Base-by-base conservation (phyloP, 2,888 invertebrate species). In the Lacanobia oleracea region DNA sequence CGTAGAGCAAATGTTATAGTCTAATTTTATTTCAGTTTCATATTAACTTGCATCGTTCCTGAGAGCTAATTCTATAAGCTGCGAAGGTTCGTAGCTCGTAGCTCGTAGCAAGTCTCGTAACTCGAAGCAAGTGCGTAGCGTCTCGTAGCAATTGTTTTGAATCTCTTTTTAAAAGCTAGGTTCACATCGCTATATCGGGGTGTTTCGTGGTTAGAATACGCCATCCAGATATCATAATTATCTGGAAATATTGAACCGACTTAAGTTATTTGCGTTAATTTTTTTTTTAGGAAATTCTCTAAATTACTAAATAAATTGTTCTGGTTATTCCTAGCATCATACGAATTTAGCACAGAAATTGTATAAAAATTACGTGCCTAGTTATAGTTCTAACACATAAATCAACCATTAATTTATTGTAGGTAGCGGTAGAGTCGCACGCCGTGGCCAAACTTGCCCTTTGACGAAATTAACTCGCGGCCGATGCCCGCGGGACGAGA, bases 401-500 rank as follows among this genome's bases (percentile, higher is more conserved):
- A 43, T 70, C 23, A 64, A 54, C 23, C 8, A 54, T 67, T 61
- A 56, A 57, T 63, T 33, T 53, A 48, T 27, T 53, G 8, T 56
- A 61, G 27, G 37, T 59, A 63, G 57, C 21, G 21, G n/a, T n/a
- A n/a, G n/a, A 59, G 68, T 40, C n/a, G 50, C 45, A 53, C 21
- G 40, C 56, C 33, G 64, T 37, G 48, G 50, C n/a, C 40, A 53
- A 80, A 72, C 76, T 79, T 68, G 63, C 62, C 80, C 62, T 80
- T 21, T 59, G 75, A 67, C 67, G 23, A 71, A 79, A 72, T 79
- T 70, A 79, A 79, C 72, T 82, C 16, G 7, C 21, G 54, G 56
- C 18, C 37, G 48, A 21, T 48, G 59, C 54, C 51, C 51, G 27
- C 50, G 37, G 51, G 54, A 68, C 67, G 68, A 21, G 16, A 16